Percentiles rank a stretch among this genome's conserved stretches.
Evolutionary conservation across 2,113 vertebrate genomes (phyloP).

Genomic region (Colaptes auratus): DNA sequence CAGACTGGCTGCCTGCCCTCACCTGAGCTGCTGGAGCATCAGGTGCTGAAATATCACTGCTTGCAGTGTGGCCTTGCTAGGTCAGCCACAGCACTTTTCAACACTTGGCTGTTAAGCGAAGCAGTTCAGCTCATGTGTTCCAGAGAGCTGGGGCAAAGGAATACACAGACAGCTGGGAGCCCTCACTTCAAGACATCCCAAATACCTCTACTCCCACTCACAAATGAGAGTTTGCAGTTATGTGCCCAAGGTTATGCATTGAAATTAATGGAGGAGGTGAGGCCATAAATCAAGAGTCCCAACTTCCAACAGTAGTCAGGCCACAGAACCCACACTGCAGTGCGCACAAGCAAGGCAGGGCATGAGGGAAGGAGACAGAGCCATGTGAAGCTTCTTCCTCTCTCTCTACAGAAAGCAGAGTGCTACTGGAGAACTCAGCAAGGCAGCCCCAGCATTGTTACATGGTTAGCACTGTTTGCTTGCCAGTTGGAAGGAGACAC

Average conservation of each 20-base stretch:
- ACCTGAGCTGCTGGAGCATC: not conserved
- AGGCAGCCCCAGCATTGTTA: not conserved
- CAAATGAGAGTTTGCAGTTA: not conserved
- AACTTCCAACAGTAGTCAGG: not conserved
- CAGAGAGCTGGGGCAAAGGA: not conserved
- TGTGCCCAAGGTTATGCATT: not conserved
- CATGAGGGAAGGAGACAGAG: not conserved
- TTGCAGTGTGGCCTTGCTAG: not conserved
- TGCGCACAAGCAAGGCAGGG: not conserved
- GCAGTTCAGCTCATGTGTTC: rapidly evolving
- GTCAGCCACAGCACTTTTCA: not conserved
- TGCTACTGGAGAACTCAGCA: not conserved
- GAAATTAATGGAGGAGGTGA: not conserved
- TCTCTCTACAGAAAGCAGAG: not conserved
- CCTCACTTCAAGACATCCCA: not conserved
- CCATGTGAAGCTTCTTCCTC: not conserved
- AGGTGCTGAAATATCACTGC: not conserved
- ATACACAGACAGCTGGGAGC: not conserved
- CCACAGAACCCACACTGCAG: not conserved
- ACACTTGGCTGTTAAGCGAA: not conserved
- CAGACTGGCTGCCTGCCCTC: not conserved
- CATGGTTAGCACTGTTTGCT: not conserved
- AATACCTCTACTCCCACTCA: not conserved
- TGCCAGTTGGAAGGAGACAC: constrained; percentile 47
- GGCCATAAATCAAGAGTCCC: not conserved